Percentiles rank a stretch among this genome's conserved stretches.
Conservation (phyloP, 1,140 invertebrate species). For the Drosophila repletoides region DNA sequence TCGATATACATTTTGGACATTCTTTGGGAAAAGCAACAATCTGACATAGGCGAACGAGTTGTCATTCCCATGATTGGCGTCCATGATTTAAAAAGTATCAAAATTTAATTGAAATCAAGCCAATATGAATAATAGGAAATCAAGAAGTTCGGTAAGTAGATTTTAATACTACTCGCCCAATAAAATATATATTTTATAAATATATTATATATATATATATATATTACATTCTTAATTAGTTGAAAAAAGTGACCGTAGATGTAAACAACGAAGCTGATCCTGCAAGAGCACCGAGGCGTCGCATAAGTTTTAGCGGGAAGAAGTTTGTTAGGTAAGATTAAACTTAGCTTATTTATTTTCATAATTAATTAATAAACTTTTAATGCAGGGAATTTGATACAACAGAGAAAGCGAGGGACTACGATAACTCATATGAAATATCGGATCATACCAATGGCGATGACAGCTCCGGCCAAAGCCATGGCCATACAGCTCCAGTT, state of each 20-base stretch:
- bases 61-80: slow-evolving; percentile 19
- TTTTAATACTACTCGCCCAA: not conserved
- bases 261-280: slow-evolving; percentile 14
- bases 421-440: slow-evolving; percentile 61
- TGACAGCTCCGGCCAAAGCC: slow-evolving; percentile 30
- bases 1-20: not conserved
- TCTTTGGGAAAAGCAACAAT: not conserved
- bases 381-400: slow-evolving; percentile 46
- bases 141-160: slow-evolving; percentile 44
- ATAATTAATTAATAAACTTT: not conserved
- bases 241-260: slow-evolving; percentile 14
- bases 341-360: not conserved
- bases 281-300: slow-evolving; percentile 33
- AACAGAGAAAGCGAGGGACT: slow-evolving; percentile 45
- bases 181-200: not conserved
- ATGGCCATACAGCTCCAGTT: slow-evolving; percentile 11
- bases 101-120: slow-evolving; percentile 12
- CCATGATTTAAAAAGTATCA: slow-evolving; percentile 22
- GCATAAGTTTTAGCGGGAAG: slow-evolving; percentile 68
- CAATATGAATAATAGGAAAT: slow-evolving; percentile 47
- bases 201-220: too few relatives aligned
- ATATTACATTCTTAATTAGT: slow-evolving; percentile 12
- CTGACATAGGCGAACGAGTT: not conserved
- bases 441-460: slow-evolving; percentile 55
- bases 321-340: slow-evolving; percentile 51